A percentile compares a stretch with the other conserved stretches of the same genome.
phyloP scores from a whole-genome alignment of 2,113 vertebrate species.

The Psilopogon haemacephalus region DNA sequence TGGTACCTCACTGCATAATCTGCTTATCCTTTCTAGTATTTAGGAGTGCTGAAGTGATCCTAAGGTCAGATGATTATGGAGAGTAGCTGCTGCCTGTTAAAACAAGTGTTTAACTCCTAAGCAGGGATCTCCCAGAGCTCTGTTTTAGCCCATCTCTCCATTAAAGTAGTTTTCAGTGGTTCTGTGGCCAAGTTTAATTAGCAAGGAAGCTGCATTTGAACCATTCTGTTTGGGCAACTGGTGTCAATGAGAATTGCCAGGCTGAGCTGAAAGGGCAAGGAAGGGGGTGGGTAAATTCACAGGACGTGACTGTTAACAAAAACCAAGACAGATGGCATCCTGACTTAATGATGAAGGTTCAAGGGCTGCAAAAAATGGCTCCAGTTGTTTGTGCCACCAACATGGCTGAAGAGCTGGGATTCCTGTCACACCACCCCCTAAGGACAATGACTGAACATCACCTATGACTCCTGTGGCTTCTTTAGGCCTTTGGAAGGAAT shows the following conservation, averaged over 20 bases:
- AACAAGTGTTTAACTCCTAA: neutral
- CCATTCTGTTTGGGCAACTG: neutral
- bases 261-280: neutral
- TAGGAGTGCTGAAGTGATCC: neutral
- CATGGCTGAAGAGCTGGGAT: neutral
- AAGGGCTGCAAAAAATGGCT: neutral
- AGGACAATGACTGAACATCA: neutral
- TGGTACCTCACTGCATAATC: neutral
- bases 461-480: neutral
- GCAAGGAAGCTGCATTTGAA: neutral
- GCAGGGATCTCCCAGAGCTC: neutral
- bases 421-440: neutral
- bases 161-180: neutral
- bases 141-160: neutral
- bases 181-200: neutral
- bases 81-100: neutral
- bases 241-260: slow-evolving; percentile 4
- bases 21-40: neutral
- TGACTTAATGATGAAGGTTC: neutral
- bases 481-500: neutral
- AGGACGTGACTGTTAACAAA: neutral
- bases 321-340: neutral
- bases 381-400: neutral
- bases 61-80: neutral
- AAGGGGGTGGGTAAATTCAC: neutral